These are phyloP conservation scores for Anagrus nilaparvatae DNA, from an alignment of 1,140 invertebrate species.

Conservation along the genomic window DNA sequence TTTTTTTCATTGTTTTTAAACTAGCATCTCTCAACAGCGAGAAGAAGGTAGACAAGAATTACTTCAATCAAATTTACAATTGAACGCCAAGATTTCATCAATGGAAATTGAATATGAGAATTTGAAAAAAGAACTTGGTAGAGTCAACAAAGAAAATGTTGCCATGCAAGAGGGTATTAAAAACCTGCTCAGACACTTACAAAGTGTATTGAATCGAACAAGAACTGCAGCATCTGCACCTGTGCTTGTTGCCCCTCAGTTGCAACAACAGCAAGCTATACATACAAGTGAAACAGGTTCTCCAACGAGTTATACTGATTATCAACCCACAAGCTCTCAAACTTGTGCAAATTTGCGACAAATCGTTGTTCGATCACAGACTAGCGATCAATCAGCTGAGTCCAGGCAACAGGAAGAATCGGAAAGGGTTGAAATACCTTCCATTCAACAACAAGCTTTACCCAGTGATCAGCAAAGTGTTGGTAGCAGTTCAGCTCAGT, in stretches of 20 bases:
- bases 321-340: conserved; percentile 35
- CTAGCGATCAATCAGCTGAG: conserved; percentile 37
- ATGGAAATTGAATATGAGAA: conserved; percentile 54
- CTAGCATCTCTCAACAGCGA: conserved; percentile 40
- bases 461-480: conserved; percentile 45
- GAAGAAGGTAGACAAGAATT: conserved; percentile 44
- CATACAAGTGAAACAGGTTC: conserved; percentile 45
- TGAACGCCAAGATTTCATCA: conserved; percentile 42
- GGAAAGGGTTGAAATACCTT: conserved; percentile 37
- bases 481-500: conserved; percentile 44
- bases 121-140: conserved; percentile 60
- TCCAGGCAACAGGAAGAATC: conserved; percentile 38
- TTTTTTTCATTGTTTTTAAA: conserved; percentile 36
- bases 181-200: conserved; percentile 67
- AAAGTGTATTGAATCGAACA: conserved; percentile 64
- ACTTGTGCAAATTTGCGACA: conserved; percentile 29
- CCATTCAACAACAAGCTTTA: conserved; percentile 27
- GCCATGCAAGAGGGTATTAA: conserved; percentile 66
- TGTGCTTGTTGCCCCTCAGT: conserved; percentile 52
- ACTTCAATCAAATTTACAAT: conserved; percentile 33
- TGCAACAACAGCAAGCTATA: conserved; percentile 40
- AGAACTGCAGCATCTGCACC: conserved; percentile 53
- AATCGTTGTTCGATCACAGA: conserved; percentile 34
- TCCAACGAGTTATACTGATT: conserved; percentile 43
- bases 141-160: conserved; percentile 49